Base-by-base conservation (phyloP, 2,797 vertebrate species). In the Rhodeus uyekii region DNA sequence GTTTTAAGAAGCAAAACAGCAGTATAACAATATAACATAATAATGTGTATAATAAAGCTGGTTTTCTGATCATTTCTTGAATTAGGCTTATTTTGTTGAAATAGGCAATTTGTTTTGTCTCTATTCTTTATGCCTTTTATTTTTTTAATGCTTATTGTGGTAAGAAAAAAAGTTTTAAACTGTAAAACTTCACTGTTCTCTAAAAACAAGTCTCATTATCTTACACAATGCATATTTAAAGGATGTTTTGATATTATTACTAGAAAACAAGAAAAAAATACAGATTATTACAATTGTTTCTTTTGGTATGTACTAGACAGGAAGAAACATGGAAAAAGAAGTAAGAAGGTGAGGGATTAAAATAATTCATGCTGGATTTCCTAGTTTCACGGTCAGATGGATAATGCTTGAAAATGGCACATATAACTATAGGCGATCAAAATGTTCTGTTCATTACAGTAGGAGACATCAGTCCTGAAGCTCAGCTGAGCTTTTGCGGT, bases 341-440 rank as follows among this genome's bases (percentile, higher is more conserved):
- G 38, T 50, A 16, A 29, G 36, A 13, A 53, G 29, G 18, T 46
- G 50, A 80, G 55, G 19, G n/a, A 46, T 36, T 13, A 16, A 73
- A 73, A 24, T 63, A 81, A 14, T 63, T 63, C 18, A 73, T 72
- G 55, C 42, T 53, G 50, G 46, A 50, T 78, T 65, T 67, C 24
- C 32, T 78, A 19, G 44, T 8, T 68, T 79, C 64, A 44, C 19
- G 19, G 58, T 63, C 58, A 48, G 46, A 73, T 34, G 39, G 55
- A 73, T 71, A 29, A 61, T 72, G 8, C 7, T 74, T 75, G 24
- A 18, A 81, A 81, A 75, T 81, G 60, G 32, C 71, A 75, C 32
- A 32, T 9, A 58, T 42, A 39, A 67, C 61, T 76, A 64, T 50
- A 65, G 32, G 44, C 55, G 3, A 74, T 64, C 29, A 63, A 29